Evolutionary conservation across 2,113 vertebrate species (phyloP), one percentile per base, ranked within the genome.

Genomic region (Micronycteris hirsuta): DNA sequence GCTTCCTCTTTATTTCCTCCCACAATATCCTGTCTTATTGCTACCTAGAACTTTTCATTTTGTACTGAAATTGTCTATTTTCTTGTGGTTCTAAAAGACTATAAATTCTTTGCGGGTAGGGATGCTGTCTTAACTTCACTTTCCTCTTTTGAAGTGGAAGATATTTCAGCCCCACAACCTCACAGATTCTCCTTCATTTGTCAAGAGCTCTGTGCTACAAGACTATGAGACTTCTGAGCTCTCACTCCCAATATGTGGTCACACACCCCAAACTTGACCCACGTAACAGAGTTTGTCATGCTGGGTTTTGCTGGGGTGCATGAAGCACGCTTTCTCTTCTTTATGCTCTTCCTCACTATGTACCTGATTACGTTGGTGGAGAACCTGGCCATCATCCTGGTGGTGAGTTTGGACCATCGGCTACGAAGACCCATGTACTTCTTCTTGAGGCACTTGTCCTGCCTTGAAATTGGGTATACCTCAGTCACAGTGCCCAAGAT

Each of bases 401-500:
- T 95, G 78, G 96, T 97, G 33, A 41, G 73, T 80, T 80, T 86
- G 49, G 94, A 97, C 49, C 86, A 41, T 33, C 83, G 43, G 49
- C 47, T 93, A 16, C 4, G 2, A 28, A 94, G 86, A 77, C 96
- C 94, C 67, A 97, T 97, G 95, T 97, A 94, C 58, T 97, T 97
- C 96, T 97, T 98, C 61, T 83, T 97, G 87, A 96, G 91, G 0
- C 97, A 97, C n/a, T 58, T 98, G 80, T 98, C 97, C 17, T 97
- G 94, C 87, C 96, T 98, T 84, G 97, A 98, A 74, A 96, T 98
- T 4, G 86, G 76, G 47, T 98, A 97, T 11, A 97, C 96, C 5
- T 95, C 97, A 2, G 94, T 97, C 73, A 98, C 96, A 0, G 96
- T 97, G 70, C 98, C 98, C 38, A 97, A 97, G 90, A 97, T 97